phyloP scores from a whole-genome alignment of 2,113 vertebrate species.

The Pachypanchax playfairii region DNA sequence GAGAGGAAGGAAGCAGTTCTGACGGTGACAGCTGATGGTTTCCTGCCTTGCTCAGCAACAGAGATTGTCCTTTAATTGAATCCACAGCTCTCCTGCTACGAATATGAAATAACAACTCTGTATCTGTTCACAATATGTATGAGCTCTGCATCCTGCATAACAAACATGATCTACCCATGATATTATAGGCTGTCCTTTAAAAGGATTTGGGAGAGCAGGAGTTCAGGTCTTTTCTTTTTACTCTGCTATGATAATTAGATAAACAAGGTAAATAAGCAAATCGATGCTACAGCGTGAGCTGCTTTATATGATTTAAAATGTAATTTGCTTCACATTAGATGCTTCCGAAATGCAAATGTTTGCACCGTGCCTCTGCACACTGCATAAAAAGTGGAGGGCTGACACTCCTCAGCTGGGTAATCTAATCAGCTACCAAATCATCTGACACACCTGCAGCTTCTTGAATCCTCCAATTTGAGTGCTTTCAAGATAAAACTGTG shows the following conservation, averaged over 20 bases:
- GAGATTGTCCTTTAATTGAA: conserved; percentile 23
- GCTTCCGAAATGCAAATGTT: conserved; percentile 43
- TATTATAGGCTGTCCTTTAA: conserved; percentile 4
- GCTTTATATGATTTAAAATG: conserved; percentile 19
- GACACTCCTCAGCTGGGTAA: conserved; percentile 30
- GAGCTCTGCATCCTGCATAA: conserved; percentile 5
- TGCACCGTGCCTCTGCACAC: conserved; percentile 25
- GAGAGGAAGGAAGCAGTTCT: conserved; percentile 22
- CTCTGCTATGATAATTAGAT: conserved; percentile 18
- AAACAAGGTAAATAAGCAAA: conserved; percentile 20
- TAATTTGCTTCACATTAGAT: conserved; percentile 27
- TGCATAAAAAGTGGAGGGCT: conserved; percentile 1
- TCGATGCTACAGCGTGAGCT: conserved; percentile 4
- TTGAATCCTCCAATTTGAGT: neutral
- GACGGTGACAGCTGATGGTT: conserved; percentile 14
- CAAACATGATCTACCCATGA: conserved; percentile 3
- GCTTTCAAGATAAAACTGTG: neutral
- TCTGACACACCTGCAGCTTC: conserved; percentile 7
- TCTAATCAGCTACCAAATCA: conserved; percentile 32
- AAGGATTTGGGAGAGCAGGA: neutral
- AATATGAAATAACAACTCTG: neutral
- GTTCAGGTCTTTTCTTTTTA: conserved; percentile 3
- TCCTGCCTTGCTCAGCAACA: conserved; percentile 51
- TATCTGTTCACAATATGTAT: conserved; percentile 26
- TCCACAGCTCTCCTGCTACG: conserved; percentile 2